These are phyloP conservation scores for Pteropus rufus DNA, from an alignment of 2,797 vertebrate genomes.

Conservation along the genomic window DNA sequence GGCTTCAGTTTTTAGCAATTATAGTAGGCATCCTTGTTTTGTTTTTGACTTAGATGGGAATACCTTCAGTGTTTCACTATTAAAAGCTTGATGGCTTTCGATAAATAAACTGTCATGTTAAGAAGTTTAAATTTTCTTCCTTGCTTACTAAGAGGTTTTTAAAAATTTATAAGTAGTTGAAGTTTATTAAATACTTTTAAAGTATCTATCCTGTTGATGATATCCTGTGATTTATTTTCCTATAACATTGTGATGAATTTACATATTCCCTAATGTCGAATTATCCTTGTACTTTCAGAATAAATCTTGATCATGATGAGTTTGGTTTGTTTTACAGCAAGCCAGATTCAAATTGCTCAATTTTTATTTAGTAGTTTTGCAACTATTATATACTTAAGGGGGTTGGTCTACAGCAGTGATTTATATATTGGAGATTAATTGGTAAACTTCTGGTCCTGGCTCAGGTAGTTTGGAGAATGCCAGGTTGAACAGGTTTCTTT, in stretches of 20 bases:
- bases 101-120: neutral
- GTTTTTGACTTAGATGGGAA: neutral
- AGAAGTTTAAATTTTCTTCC: conserved; percentile 3
- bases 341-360: neutral
- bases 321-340: conserved; percentile 5
- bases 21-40: neutral
- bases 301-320: neutral
- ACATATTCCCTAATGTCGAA: neutral
- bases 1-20: neutral
- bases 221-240: neutral
- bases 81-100: neutral
- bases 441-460: neutral
- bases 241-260: conserved; percentile 11
- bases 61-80: neutral
- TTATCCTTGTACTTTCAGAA: neutral
- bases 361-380: neutral
- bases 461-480: conserved; percentile 32
- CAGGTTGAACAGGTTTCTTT: neutral
- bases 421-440: conserved; percentile 3
- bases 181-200: conserved; percentile 15
- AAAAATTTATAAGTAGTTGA: neutral
- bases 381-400: neutral
- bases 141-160: neutral
- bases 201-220: neutral
- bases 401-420: neutral